Evolutionary conservation across 2,797 vertebrate species (phyloP).

Genomic region (Myiothlypis chrysogaster): DNA sequence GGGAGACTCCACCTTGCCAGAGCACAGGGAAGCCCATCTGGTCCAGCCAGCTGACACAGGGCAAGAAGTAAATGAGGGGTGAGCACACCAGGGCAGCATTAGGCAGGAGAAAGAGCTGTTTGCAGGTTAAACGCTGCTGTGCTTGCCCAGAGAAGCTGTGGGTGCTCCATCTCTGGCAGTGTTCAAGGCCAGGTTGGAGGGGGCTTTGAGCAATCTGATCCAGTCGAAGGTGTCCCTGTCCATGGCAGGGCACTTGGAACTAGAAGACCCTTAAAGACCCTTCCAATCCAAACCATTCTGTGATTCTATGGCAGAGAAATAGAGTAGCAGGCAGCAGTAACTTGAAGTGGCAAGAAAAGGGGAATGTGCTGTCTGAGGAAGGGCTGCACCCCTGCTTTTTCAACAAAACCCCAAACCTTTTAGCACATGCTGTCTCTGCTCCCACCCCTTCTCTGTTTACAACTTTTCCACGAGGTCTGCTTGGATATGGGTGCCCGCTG

Average conservation of each 20-base stretch:
- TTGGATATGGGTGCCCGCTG: neutral
- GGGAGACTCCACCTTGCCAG: neutral
- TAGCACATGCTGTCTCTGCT: rapidly evolving
- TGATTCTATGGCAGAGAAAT: neutral
- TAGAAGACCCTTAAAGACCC: neutral
- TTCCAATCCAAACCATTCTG: neutral
- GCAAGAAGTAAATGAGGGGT: neutral
- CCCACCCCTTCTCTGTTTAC: neutral
- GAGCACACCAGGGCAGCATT: rapidly evolving
- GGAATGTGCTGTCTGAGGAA: neutral
- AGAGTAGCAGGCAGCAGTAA: neutral
- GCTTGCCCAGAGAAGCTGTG: neutral
- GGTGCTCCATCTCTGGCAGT: neutral
- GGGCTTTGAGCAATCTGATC: neutral
- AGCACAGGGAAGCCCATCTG: rapidly evolving
- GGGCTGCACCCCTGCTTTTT: neutral
- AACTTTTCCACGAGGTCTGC: neutral
- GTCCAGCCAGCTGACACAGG: rapidly evolving
- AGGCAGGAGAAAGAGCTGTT: neutral
- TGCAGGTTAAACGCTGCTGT: neutral
- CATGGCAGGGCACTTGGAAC: neutral
- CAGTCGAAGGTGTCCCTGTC: neutral
- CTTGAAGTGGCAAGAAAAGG: neutral
- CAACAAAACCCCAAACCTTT: neutral
- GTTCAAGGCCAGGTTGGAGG: neutral